Evolutionary conservation across 2,797 vertebrate species (phyloP).

Genomic region (Lagodon rhomboides): DNA sequence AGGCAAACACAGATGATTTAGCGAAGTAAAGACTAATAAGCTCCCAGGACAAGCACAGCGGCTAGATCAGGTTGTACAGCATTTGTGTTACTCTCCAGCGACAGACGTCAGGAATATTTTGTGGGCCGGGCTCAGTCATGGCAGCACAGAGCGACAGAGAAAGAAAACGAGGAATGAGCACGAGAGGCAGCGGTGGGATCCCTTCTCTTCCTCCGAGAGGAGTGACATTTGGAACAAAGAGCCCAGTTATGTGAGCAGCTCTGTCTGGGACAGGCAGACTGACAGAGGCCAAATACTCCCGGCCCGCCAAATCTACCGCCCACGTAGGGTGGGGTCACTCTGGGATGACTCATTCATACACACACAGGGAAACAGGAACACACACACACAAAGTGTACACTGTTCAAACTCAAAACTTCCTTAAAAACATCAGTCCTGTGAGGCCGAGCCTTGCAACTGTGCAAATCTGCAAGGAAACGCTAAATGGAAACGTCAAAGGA

Average conservation of each 20-base stretch:
- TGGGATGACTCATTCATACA: constrained; percentile 82
- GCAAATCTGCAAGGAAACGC: constrained; percentile 26
- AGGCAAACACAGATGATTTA: constrained; percentile 2
- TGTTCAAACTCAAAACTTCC: constrained; percentile 49
- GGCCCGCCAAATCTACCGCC: constrained; percentile 81
- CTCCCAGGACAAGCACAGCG: constrained; percentile 4
- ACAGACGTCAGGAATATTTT: constrained; percentile 14
- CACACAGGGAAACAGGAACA: constrained; percentile 53
- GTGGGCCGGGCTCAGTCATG: constrained; percentile 5
- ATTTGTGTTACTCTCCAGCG: neutral
- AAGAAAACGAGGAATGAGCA: constrained; percentile 47
- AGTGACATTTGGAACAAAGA: constrained; percentile 89
- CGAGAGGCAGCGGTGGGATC: constrained; percentile 56
- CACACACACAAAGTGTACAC: constrained; percentile 46
- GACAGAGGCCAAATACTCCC: constrained; percentile 83
- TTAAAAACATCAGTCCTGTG: constrained; percentile 41
- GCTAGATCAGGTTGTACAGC: constrained; percentile 13
- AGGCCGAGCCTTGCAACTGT: constrained; percentile 19
- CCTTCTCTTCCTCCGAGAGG: constrained; percentile 70
- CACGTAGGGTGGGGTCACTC: constrained; percentile 86
- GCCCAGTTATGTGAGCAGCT: constrained; percentile 83
- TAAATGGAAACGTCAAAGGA: constrained; percentile 29
- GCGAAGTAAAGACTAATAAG: constrained; percentile 21
- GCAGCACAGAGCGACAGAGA: constrained; percentile 29
- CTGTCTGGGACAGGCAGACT: constrained; percentile 81